Percentiles rank a stretch among this genome's conserved stretches.
Evolutionary conservation across 2,113 vertebrate genomes (phyloP).

Genomic region (Pipra filicauda): DNA sequence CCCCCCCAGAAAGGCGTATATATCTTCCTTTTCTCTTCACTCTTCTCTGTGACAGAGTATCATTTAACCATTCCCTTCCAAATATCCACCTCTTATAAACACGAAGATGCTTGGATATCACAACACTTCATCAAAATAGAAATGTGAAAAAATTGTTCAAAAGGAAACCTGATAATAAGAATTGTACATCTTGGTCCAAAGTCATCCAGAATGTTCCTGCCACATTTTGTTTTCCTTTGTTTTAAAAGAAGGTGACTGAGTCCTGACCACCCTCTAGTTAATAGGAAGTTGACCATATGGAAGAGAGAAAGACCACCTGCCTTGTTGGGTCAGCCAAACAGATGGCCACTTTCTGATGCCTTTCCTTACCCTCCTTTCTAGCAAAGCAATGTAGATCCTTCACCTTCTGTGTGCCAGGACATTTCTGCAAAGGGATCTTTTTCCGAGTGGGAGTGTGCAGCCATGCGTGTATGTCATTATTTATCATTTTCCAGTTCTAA

Average conservation of each 20-base stretch:
- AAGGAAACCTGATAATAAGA: background rate
- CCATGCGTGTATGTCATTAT: background rate
- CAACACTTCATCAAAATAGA: background rate
- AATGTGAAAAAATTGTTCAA: background rate
- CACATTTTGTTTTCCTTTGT: background rate
- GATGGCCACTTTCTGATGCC: background rate
- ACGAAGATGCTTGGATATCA: background rate
- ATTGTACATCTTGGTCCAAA: background rate
- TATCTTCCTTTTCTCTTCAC: background rate
- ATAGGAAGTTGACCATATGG: background rate
- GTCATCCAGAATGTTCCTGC: background rate
- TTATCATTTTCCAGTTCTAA: background rate
- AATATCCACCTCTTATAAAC: background rate
- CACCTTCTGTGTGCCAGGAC: background rate
- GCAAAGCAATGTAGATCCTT: background rate
- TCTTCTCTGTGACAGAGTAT: background rate
- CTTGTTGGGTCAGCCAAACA: background rate
- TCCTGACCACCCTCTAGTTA: background rate
- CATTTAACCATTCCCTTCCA: background rate
- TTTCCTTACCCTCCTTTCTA: background rate
- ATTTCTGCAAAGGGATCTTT: background rate
- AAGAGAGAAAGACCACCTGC: background rate
- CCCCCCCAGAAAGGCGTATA: background rate
- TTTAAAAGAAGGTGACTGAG: background rate
- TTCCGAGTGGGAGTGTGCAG: background rate